These are phyloP conservation scores for Polyodon spathula DNA, from an alignment of 2,113 vertebrate species.

Conservation along the genomic window DNA sequence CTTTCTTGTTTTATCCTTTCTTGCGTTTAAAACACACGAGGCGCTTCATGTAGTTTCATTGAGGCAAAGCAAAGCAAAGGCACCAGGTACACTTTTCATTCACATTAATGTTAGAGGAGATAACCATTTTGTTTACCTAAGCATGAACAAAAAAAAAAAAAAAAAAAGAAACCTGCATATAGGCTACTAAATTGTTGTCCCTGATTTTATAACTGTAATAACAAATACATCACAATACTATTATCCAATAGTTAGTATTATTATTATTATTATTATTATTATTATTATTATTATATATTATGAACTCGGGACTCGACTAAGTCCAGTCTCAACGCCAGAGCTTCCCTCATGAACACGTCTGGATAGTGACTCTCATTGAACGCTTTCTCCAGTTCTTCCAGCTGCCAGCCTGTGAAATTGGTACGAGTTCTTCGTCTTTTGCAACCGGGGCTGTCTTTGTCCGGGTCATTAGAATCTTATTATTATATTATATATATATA, in stretches of 20 bases:
- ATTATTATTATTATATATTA: conserved; percentile 44
- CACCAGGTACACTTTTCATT: too few relatives aligned
- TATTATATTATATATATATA: too few relatives aligned
- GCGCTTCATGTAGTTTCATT: too few relatives aligned
- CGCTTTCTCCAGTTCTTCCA: conserved; percentile 97
- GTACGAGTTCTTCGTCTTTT: conserved; percentile 95
- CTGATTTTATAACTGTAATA: too few relatives aligned
- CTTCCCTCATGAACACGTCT: conserved; percentile 97
- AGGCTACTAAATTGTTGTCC: too few relatives aligned
- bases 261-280: not conserved
- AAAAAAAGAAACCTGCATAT: too few relatives aligned
- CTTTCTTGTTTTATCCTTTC: too few relatives aligned
- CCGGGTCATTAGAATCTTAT: conserved; percentile 90
- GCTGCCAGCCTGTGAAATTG: conserved; percentile 98
- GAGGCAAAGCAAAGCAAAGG: too few relatives aligned
- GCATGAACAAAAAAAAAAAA: too few relatives aligned
- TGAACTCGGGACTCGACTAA: conserved; percentile 96
- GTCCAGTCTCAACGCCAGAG: conserved; percentile 88
- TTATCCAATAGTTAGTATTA: not conserved
- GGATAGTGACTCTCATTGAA: conserved; percentile 98
- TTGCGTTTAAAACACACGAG: too few relatives aligned
- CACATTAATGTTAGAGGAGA: too few relatives aligned
- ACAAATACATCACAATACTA: not conserved
- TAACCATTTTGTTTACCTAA: too few relatives aligned
- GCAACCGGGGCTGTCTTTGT: conserved; percentile 97